phyloP scores from a whole-genome alignment of 30 jellyfish, hydroid and myxozoan species.

The Pelagia noctiluca region DNA sequence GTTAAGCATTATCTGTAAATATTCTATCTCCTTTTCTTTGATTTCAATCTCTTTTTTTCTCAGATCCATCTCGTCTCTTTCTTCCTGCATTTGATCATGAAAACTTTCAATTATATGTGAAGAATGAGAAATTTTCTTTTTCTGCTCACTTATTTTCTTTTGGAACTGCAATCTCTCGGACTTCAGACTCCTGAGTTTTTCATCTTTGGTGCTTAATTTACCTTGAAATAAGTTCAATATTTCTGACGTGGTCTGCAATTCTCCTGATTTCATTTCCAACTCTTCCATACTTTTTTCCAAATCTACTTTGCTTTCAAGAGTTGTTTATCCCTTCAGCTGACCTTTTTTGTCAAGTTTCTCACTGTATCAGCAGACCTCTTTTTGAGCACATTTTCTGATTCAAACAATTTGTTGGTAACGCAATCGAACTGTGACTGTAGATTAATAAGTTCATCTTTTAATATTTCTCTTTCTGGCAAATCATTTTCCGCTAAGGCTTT shows the following conservation, averaged over 20 bases:
- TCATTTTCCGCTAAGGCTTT: no score
- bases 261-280: neutral
- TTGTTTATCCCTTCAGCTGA: neutral
- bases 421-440: no score
- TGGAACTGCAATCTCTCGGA: constrained; percentile 2
- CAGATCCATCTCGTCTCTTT: neutral
- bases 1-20: neutral
- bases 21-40: constrained; percentile 17
- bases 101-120: neutral
- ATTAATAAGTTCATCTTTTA: no score
- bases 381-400: no score
- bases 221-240: neutral
- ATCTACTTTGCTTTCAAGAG: neutral
- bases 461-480: no score
- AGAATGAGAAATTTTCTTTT: neutral
- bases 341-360: neutral
- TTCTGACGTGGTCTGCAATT: no score
- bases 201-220: constrained; percentile 1
- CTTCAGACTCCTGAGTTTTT: neutral
- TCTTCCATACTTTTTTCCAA: neutral
- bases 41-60: neutral
- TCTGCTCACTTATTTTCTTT: neutral
- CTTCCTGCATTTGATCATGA: no score
- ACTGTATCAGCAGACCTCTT: neutral
- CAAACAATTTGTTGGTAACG: neutral